phyloP scores from a whole-genome alignment of 2,113 vertebrate genomes.

The Tragelaphus strepsiceros region DNA sequence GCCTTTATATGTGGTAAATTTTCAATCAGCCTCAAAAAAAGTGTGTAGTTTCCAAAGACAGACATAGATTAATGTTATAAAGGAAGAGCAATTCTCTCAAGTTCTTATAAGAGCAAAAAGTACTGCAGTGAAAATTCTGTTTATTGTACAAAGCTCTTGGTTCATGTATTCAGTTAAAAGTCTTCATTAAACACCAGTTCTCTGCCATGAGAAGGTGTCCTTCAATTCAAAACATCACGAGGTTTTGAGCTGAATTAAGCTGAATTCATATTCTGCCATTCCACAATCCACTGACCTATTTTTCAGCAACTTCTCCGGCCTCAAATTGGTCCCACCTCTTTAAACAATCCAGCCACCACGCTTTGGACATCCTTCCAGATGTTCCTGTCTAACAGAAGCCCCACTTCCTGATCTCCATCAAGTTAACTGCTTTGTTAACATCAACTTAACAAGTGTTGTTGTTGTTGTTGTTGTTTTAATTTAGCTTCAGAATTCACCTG shows the following conservation, averaged over 20 bases:
- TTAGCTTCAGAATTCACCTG: background rate
- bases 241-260: background rate
- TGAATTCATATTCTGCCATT: background rate
- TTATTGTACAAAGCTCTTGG: background rate
- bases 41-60: background rate
- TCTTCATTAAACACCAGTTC: background rate
- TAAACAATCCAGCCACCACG: fast-evolving
- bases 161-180: background rate
- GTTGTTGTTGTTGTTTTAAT: background rate
- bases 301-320: background rate
- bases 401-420: background rate
- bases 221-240: background rate
- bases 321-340: background rate
- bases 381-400: background rate
- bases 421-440: background rate
- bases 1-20: background rate
- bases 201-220: background rate
- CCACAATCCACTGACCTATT: background rate
- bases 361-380: background rate
- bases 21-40: background rate
- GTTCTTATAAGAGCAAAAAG: background rate
- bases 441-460: background rate
- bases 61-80: background rate
- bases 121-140: background rate
- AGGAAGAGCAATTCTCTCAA: background rate